Evolutionary conservation across 2,113 vertebrate genomes (phyloP).

Genomic region (Camelus bactrianus): DNA sequence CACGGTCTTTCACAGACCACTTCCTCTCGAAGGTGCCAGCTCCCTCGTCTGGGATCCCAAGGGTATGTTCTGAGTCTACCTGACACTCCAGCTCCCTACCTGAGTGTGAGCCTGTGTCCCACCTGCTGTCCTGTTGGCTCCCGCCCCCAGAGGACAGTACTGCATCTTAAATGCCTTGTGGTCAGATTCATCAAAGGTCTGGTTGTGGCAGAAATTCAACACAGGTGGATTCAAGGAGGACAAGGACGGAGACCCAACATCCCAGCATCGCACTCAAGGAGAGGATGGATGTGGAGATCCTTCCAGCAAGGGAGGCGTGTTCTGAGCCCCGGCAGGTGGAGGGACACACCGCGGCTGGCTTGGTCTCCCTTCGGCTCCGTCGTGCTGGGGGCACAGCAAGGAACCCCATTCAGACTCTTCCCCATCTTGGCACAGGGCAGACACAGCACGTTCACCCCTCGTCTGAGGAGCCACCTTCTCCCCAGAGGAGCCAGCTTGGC

Average conservation of each 20-base stretch:
- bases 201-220: conserved; percentile 4
- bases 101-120: neutral
- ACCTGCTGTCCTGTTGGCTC: neutral
- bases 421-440: neutral
- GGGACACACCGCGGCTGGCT: neutral
- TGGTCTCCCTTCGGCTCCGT: neutral
- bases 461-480: neutral
- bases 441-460: neutral
- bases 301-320: neutral
- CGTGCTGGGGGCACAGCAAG: neutral
- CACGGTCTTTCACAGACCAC: neutral
- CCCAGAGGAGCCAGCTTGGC: neutral
- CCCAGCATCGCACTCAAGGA: neutral
- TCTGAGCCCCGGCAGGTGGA: neutral
- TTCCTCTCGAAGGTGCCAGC: neutral
- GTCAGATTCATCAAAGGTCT: neutral
- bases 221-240: neutral
- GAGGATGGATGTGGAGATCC: neutral
- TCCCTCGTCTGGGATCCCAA: neutral
- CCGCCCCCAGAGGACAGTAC: rapidly evolving
- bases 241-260: neutral
- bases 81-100: neutral
- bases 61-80: neutral
- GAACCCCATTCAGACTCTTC: neutral
- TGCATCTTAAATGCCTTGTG: neutral